Evolutionary conservation across 2,113 vertebrate species (phyloP).

Genomic region (Onychorhynchus coronatus): DNA sequence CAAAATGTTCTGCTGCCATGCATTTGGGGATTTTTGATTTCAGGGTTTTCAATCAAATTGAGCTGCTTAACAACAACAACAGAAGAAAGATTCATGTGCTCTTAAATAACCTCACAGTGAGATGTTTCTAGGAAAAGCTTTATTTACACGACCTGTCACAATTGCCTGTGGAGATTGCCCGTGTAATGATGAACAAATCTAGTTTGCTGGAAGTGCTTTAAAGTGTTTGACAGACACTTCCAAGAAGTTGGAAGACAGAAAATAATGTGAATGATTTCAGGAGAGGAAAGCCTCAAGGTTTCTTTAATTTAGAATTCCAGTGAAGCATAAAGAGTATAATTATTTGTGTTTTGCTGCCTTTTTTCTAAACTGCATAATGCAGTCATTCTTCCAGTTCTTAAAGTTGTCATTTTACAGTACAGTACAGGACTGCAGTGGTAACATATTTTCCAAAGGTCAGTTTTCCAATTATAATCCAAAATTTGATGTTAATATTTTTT

Average conservation of each 20-base stretch:
- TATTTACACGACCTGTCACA: constrained; percentile 22
- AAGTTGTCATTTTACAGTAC: constrained; percentile 54
- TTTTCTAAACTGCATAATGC: constrained; percentile 54
- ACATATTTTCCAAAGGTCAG: constrained; percentile 79
- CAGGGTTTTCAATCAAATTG: neutral
- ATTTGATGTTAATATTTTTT: constrained; percentile 69
- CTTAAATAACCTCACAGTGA: neutral
- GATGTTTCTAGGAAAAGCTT: neutral
- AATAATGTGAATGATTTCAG: neutral
- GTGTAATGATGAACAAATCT: neutral
- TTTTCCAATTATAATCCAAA: constrained; percentile 78
- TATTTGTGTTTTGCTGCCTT: constrained; percentile 15
- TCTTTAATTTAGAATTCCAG: constrained; percentile 21
- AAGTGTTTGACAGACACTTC: constrained; percentile 38
- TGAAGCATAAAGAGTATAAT: neutral
- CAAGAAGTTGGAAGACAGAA: neutral
- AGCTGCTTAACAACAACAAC: neutral
- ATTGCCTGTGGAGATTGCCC: neutral
- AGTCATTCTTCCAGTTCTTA: constrained; percentile 53
- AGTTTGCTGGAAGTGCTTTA: neutral
- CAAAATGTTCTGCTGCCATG: neutral
- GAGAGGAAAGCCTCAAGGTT: neutral
- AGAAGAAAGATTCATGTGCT: neutral
- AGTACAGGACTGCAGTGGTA: constrained; percentile 51
- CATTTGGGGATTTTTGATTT: neutral